These are phyloP conservation scores for Sarcophaga caerulescens DNA, from an alignment of 2,888 invertebrate genomes.

Conservation along the genomic window DNA sequence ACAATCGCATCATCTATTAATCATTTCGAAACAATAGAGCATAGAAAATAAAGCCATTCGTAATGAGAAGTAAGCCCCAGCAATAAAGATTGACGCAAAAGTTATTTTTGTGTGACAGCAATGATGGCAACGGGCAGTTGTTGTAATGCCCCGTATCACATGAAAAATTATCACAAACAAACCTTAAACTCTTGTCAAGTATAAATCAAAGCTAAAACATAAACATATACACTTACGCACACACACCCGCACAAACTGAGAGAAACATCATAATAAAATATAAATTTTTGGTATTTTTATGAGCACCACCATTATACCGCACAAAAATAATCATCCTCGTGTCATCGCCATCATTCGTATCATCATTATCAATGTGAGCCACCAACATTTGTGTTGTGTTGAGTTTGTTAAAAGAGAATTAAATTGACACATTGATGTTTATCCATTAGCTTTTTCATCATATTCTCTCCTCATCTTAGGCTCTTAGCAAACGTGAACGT, in stretches of 20 bases:
- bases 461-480: conserved; percentile 16
- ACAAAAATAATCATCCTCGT: conserved; percentile 18
- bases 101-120: background rate
- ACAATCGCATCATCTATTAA: too few relatives aligned
- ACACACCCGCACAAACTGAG: background rate
- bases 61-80: background rate
- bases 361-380: conserved; percentile 4
- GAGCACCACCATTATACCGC: conserved; percentile 19
- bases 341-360: background rate
- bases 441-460: conserved; percentile 43
- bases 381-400: background rate
- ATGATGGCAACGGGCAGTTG: background rate
- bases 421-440: conserved; percentile 55
- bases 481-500: conserved; percentile 29
- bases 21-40: too few relatives aligned
- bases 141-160: background rate
- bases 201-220: conserved; percentile 50
- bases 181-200: conserved; percentile 50
- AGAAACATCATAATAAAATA: conserved; percentile 23
- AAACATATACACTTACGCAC: background rate
- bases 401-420: conserved; percentile 47
- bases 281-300: conserved; percentile 6
- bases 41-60: conserved; percentile 28
- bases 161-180: conserved; percentile 57
- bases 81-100: background rate